These are phyloP conservation scores for Alosa sapidissima DNA, from an alignment of 2,797 vertebrate species.

Conservation along the genomic window DNA sequence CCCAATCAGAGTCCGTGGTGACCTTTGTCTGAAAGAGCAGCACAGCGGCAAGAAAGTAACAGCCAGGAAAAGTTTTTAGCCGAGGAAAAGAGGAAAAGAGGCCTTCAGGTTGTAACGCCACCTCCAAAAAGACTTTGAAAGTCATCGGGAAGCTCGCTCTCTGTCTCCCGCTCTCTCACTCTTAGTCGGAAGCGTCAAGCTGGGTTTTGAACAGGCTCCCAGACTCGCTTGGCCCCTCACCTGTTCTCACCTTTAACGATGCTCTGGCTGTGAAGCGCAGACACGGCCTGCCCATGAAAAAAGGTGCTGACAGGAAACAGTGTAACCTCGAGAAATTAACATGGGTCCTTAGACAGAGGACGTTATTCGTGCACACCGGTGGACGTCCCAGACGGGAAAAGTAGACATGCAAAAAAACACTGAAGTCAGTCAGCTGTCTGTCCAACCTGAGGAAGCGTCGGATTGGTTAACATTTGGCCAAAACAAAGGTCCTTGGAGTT, in stretches of 20 bases:
- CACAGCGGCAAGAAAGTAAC: not conserved
- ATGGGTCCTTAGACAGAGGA: constrained; percentile 2
- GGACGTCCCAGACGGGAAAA: not conserved
- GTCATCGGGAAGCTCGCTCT: constrained; percentile 53
- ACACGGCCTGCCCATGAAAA: constrained; percentile 24
- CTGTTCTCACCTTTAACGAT: constrained; percentile 52
- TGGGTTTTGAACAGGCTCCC: constrained; percentile 70
- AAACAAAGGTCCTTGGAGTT: not conserved
- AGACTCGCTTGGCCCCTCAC: constrained; percentile 66
- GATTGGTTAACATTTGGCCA: not conserved
- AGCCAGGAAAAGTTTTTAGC: not conserved
- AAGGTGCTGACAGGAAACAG: constrained; percentile 49
- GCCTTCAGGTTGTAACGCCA: not conserved
- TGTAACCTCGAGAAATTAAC: constrained; percentile 2
- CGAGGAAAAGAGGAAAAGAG: constrained; percentile 3
- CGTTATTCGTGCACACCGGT: not conserved
- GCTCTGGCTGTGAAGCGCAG: constrained; percentile 43
- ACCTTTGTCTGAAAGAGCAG: not conserved
- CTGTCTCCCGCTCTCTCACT: constrained; percentile 23
- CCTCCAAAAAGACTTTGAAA: constrained; percentile 56
- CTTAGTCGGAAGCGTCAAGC: constrained; percentile 58
- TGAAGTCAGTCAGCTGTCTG: not conserved
- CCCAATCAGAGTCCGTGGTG: constrained; percentile 9
- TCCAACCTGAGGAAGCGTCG: not conserved
- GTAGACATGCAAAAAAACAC: not conserved